Evolutionary conservation across 2,113 vertebrate genomes (phyloP).

Genomic region (Brienomyrus longianalis): DNA sequence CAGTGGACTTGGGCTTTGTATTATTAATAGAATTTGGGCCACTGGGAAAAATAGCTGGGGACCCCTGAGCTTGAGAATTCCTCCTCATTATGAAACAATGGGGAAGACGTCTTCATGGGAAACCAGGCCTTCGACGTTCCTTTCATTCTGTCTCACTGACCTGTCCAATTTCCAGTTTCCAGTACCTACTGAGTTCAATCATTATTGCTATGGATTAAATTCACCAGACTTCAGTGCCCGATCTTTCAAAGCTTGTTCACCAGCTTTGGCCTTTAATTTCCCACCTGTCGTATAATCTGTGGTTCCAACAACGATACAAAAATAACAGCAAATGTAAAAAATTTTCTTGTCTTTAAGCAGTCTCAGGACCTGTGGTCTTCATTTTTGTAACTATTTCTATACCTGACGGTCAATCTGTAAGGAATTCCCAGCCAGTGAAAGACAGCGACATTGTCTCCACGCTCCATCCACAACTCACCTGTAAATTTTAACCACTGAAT

Average conservation of each 20-base stretch:
- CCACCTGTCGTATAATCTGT: not conserved
- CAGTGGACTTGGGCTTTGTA: not conserved
- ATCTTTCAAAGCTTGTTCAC: not conserved
- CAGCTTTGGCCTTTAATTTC: not conserved
- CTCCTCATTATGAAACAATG: not conserved
- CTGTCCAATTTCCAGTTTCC: not conserved
- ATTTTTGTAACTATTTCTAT: not conserved
- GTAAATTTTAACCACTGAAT: not conserved
- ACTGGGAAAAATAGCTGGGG: not conserved
- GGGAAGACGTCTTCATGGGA: not conserved
- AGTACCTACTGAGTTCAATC: not conserved
- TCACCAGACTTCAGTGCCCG: not conserved
- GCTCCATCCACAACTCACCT: not conserved
- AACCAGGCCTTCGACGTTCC: not conserved
- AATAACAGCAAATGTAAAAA: not conserved
- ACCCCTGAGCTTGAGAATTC: not conserved
- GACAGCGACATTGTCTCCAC: not conserved
- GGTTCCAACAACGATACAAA: not conserved
- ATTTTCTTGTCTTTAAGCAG: not conserved
- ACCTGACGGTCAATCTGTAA: not conserved
- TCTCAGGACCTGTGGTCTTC: not conserved
- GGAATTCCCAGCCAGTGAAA: not conserved
- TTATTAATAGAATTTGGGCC: not conserved
- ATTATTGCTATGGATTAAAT: not conserved
- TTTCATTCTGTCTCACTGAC: not conserved